phyloP scores from a whole-genome alignment of 2,113 vertebrate genomes.

The Brienomyrus longianalis region DNA sequence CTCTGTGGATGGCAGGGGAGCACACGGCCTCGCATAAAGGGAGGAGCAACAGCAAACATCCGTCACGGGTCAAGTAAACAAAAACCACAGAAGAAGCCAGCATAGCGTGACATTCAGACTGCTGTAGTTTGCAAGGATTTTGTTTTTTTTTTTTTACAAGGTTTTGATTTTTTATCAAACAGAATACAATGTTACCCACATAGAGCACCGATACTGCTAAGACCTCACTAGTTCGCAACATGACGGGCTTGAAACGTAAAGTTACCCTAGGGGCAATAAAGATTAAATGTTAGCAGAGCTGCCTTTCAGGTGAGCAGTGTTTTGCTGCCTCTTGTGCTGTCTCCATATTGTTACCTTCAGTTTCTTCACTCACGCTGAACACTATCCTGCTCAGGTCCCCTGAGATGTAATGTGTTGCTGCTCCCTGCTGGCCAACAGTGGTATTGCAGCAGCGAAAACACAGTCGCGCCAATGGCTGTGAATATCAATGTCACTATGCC shows the following conservation, averaged over 20 bases:
- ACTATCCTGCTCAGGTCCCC: not conserved
- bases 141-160: not conserved
- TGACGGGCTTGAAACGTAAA: not conserved
- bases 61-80: not conserved
- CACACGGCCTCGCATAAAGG: not conserved
- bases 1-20: not conserved
- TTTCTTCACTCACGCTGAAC: not conserved
- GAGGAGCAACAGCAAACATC: not conserved
- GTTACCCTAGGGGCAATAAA: not conserved
- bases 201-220: not conserved
- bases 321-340: not conserved
- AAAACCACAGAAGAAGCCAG: not conserved
- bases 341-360: not conserved
- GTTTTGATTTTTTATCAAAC: not conserved
- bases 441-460: slow-evolving; percentile 3
- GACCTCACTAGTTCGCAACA: not conserved
- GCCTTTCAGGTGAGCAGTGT: not conserved
- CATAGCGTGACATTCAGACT: not conserved
- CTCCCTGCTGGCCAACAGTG: slow-evolving; percentile 22
- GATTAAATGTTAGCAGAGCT: not conserved
- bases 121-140: not conserved
- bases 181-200: not conserved
- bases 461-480: not conserved
- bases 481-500: not conserved
- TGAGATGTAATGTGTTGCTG: slow-evolving; percentile 21